Evolutionary conservation across 1,140 invertebrate species (phyloP).

Genomic region (Ooceraea biroi): DNA sequence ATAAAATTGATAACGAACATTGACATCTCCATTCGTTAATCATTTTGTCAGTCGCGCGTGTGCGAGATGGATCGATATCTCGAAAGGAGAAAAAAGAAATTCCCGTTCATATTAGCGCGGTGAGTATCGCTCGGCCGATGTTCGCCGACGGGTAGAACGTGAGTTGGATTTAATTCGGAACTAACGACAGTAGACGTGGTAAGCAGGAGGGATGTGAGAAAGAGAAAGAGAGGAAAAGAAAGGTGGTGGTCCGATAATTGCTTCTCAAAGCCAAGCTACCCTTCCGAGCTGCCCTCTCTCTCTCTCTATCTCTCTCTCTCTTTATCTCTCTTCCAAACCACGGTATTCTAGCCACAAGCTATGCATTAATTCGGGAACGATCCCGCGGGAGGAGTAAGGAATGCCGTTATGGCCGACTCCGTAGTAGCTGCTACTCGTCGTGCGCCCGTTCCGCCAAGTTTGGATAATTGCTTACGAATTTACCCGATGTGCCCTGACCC

Average conservation of each 20-base stretch:
- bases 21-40: not conserved
- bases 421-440: slow-evolving; percentile 42
- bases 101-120: not conserved
- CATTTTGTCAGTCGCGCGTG: not conserved
- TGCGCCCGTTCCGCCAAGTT: slow-evolving; percentile 48
- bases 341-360: slow-evolving; percentile 71
- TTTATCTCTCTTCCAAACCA: not conserved
- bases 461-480: slow-evolving; percentile 76
- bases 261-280: slow-evolving; percentile 67
- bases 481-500: slow-evolving; percentile 29
- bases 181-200: slow-evolving; percentile 59
- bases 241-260: slow-evolving; percentile 71
- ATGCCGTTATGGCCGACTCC: slow-evolving; percentile 69
- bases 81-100: not conserved
- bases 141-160: slow-evolving; percentile 42
- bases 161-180: slow-evolving; percentile 63
- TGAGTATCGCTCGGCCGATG: not conserved
- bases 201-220: slow-evolving; percentile 17
- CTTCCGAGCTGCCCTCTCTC: not conserved
- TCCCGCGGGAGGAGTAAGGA: slow-evolving; percentile 77
- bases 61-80: slow-evolving; percentile 4
- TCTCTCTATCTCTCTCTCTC: not conserved
- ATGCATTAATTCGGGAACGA: slow-evolving; percentile 78
- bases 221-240: slow-evolving; percentile 28
- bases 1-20: too few relatives aligned